These are phyloP conservation scores for Euplagia quadripunctaria DNA, from an alignment of 2,888 invertebrate genomes.

Conservation along the genomic window DNA sequence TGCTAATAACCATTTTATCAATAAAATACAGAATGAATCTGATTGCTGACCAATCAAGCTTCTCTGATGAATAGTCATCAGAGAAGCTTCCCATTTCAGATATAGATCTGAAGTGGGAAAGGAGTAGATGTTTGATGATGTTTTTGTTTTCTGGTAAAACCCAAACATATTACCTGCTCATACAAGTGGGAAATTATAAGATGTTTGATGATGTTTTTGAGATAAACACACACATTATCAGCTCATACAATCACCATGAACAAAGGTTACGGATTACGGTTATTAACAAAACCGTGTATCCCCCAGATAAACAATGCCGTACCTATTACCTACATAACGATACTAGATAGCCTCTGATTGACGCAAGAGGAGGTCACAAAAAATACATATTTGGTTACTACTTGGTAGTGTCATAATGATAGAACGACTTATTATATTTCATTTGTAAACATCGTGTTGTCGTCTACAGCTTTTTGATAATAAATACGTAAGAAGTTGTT, in stretches of 20 bases:
- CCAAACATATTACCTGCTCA: neutral
- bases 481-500: constrained; percentile 33
- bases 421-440: constrained; percentile 48
- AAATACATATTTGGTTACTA: constrained; percentile 54
- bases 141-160: neutral
- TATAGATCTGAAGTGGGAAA: constrained; percentile 8
- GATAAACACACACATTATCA: constrained; percentile 9
- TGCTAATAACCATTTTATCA: constrained; percentile 65
- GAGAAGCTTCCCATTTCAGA: no score
- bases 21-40: constrained; percentile 54
- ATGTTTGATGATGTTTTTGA: neutral
- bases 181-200: neutral
- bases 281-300: constrained; percentile 24
- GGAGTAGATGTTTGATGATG: no score
- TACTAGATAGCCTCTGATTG: constrained; percentile 67
- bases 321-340: constrained; percentile 31
- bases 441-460: constrained; percentile 47
- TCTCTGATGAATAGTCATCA: constrained; percentile 12
- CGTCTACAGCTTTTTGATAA: constrained; percentile 37
- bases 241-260: constrained; percentile 19
- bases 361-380: constrained; percentile 67
- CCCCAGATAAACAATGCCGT: constrained; percentile 25
- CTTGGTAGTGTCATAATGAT: constrained; percentile 32
- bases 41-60: constrained; percentile 39
- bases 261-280: constrained; percentile 27